Evolutionary conservation across 2,113 vertebrate genomes (phyloP), one percentile per base, ranked within the genome.

Genomic region (Miniopterus natalensis): DNA sequence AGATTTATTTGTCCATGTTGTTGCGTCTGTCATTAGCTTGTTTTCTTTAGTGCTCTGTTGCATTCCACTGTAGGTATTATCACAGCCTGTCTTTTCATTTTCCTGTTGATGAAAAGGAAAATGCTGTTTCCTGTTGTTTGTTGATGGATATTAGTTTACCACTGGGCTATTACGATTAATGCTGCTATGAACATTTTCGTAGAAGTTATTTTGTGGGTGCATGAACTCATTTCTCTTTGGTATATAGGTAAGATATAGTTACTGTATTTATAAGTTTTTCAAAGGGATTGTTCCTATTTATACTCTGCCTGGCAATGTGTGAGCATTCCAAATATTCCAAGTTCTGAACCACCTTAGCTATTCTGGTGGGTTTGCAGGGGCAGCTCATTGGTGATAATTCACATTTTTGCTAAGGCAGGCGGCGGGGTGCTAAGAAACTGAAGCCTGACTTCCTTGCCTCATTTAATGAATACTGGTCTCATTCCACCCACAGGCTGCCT

Each of bases 321-420:
- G 40, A 57, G 21, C 49, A 11, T 86, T 79, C 12, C 42, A 66
- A 61, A 78, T 66, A 91, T 47, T 85, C 29, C 36, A 83, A 42
- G 84, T 79, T 80, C 57, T 61, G 45, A 88, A 70, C 20, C 8
- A 80, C 21, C 63, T 70, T 63, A 55, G n/a, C n/a, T n/a, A 96
- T 73, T 86, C 18, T 61, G 29, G 27, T 40, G 49, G 29, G 23
- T 53, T 5, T 63, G 11, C 18, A 55, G 36, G 45, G 47, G 59
- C 27, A 29, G 57, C 25, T 9, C 13, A 13, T 47, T 40, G 1
- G 68, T n/a, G 13, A 77, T 29, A 51, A 71, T 25, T 75, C 66
- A 20, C 2, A 27, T 10, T 21, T 74, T 75, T 90, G 6, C 49
- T 74, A 42, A 90, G 27, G 42, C 8, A 80, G 13, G 12, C 10